Evolutionary conservation across 2,888 invertebrate species (phyloP).

Genomic region (Blastobasis lacticolella): DNA sequence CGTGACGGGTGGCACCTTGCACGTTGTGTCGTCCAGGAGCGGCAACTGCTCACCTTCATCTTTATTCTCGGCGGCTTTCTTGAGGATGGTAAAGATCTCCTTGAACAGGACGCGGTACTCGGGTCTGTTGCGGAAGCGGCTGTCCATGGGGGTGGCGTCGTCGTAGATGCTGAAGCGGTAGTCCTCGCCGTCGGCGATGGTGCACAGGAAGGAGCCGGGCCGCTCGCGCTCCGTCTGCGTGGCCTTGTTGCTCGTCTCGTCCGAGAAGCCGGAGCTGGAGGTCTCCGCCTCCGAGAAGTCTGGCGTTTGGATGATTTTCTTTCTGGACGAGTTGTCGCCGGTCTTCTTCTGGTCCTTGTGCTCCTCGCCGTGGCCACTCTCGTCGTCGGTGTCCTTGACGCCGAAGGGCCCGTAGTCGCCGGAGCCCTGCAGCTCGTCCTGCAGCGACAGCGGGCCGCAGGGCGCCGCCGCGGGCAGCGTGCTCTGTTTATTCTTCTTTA

Average conservation of each 20-base stretch:
- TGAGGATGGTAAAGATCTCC: slow-evolving; percentile 87
- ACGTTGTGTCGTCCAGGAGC: slow-evolving; percentile 77
- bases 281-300: slow-evolving; percentile 92
- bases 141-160: slow-evolving; percentile 84
- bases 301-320: slow-evolving; percentile 81
- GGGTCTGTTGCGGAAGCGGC: slow-evolving; percentile 86
- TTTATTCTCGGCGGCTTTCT: slow-evolving; percentile 88
- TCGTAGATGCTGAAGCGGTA: slow-evolving; percentile 90
- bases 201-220: slow-evolving; percentile 87
- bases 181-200: slow-evolving; percentile 89
- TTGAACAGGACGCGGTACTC: slow-evolving; percentile 87
- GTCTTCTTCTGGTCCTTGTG: slow-evolving; percentile 68
- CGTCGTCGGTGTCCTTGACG: slow-evolving; percentile 77
- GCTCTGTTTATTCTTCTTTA: slow-evolving; percentile 52
- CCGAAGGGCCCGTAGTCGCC: slow-evolving; percentile 80
- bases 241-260: slow-evolving; percentile 87
- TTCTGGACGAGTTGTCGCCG: slow-evolving; percentile 51
- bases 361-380: slow-evolving; percentile 76
- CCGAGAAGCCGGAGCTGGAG: slow-evolving; percentile 87
- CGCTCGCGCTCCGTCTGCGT: slow-evolving; percentile 87
- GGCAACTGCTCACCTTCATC: slow-evolving; percentile 86
- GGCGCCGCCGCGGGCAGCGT: slow-evolving; percentile 42
- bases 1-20: slow-evolving; percentile 80
- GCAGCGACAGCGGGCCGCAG: slow-evolving; percentile 70
- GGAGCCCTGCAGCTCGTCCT: slow-evolving; percentile 84